Base-by-base conservation (phyloP, 2,888 invertebrate species). In the Trachelus troglodyta region DNA sequence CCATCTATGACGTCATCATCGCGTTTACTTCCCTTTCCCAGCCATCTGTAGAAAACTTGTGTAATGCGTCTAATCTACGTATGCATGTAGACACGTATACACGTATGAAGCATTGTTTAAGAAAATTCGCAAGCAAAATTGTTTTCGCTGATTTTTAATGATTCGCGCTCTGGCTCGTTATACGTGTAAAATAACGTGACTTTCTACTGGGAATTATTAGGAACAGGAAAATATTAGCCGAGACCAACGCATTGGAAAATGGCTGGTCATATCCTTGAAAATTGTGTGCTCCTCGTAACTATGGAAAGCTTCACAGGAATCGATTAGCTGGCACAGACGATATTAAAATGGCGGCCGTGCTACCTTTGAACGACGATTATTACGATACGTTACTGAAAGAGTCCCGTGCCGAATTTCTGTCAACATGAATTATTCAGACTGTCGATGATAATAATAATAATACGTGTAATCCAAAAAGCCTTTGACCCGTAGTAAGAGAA, bases 1-100 rank as follows among this genome's bases (percentile, higher is more conserved):
- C 83, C 81, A 81, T 82, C 77, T 78, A 81, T 87, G 85, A 88
- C 88, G 88, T 89, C 89, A 89, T 85, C 84, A 78, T 77, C 12
- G 37, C 69, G 34, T 75, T 77, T 69, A 23, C 74, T n/a, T 33
- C 75, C 37, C 75, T 34, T 69, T 78, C 77, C 79, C 79, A 74
- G 69, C 82, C 84, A 85, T 85, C 84, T 83, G 81, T 77, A 81
- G 76, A 77, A 31, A 31, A 56, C 56, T 56, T 56, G 23, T 23
- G 1, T 23, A 56, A 56, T 6, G 56, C 23, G 23, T 23, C 4
- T 56, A 56, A 56, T 56, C 56, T 56, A 23, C 23, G 56, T 23
- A 56, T 23, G 56, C 56, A 23, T 56, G 56, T 56, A 23, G 9
- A 56, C 56, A 23, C 56, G 23, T 3, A 9, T 23, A 23, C 23